Evolutionary conservation across 2,888 invertebrate species (phyloP).

Genomic region (Aphodius granarius): DNA sequence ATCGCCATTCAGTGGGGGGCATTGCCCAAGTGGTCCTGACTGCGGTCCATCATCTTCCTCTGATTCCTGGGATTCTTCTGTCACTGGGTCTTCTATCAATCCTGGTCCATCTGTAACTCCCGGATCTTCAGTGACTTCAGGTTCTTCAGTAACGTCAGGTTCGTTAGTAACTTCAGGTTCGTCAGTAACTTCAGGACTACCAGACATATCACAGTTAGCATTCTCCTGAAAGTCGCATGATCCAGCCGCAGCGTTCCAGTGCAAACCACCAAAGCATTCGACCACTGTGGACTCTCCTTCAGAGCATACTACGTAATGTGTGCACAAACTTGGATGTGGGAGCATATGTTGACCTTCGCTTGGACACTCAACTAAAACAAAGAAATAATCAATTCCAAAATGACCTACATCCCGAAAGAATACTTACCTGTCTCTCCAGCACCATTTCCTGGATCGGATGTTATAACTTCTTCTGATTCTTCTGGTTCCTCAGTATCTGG

Average conservation of each 20-base stretch:
- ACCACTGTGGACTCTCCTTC: neutral
- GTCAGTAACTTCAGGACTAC: neutral
- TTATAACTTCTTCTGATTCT: too few relatives aligned
- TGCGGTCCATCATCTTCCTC: neutral
- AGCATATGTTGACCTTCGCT: constrained; percentile 8
- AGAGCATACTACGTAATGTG: constrained; percentile 12
- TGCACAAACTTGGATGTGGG: constrained; percentile 14
- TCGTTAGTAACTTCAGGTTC: neutral
- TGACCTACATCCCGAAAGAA: neutral
- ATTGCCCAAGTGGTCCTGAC: neutral
- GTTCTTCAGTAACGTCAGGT: neutral
- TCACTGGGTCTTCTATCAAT: neutral
- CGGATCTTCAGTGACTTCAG: neutral
- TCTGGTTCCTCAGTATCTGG: neutral
- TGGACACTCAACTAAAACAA: constrained; percentile 6
- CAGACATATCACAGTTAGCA: neutral
- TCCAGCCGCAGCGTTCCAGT: constrained; percentile 3
- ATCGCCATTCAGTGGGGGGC: neutral
- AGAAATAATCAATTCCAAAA: neutral
- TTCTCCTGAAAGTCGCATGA: constrained; percentile 13
- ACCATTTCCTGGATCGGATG: neutral
- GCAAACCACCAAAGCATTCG: constrained; percentile 2
- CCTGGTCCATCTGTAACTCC: neutral
- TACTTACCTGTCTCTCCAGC: neutral
- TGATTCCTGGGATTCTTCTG: neutral